Evolutionary conservation across 2,797 vertebrate species (phyloP), one percentile per base, ranked within the genome.

Genomic region (Columba guinea): DNA sequence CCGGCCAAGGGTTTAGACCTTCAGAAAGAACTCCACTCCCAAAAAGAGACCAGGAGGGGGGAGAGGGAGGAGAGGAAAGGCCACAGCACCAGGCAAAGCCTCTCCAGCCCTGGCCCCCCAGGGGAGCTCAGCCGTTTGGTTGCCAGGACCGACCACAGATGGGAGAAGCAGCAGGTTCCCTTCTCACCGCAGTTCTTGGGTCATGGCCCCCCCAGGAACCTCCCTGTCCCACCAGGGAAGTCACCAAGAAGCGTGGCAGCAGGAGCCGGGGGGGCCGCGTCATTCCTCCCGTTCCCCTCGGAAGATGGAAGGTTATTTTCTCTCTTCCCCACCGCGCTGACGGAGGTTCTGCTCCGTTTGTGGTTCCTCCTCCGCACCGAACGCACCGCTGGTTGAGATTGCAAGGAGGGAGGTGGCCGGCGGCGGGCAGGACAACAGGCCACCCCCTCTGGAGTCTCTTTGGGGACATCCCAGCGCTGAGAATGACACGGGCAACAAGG

Each of bases 341-440:
- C 9, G 10, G 39, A 62, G 44, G n/a, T 59, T 5, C 78, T 41
- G 17, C 69, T n/a, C 53, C 44, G 2, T 0, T 3, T 3, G 16
- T 0, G 69, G 13, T 30, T 77, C 70, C 60, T 63, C 59, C 46
- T 34, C 32, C 49, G 14, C 14, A 5, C 7, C 32, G 11, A 16
- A 49, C 2, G 2, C 15, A 4, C 26, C 12, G 2, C 48, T 15
- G 8, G 37, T 2, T 1, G 12, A 69, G 24, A 19, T 4, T 4
- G 5, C 48, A 41, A 39, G 41, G 30, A 51, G 27, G 7, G 23
- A 22, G 64, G 34, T 6, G 67, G 23, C 28, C 4, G 1, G 51
- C 51, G 24, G n/a, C 52, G 6, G 30, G 48, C 37, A 62, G 30
- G 39, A 32, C 52, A 49, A n/a, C 51, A 41, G 32, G 32, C 20